Evolutionary conservation across 2,888 invertebrate species (phyloP), one percentile per base, ranked within the genome.

Genomic region (Panorpa germanica): DNA sequence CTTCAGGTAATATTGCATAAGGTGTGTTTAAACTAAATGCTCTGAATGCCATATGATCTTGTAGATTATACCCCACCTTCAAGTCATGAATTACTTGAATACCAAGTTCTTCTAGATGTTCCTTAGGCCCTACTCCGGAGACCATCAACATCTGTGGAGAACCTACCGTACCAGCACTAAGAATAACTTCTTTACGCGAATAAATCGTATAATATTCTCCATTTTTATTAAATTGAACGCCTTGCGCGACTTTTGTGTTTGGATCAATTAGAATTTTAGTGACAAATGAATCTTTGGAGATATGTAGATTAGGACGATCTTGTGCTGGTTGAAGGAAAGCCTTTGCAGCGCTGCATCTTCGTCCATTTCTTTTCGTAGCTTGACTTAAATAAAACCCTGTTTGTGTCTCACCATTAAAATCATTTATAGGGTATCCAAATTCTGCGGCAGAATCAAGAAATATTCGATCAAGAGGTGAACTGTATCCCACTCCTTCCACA

Each of bases 61-160:
- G 62, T 6, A 68, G 49, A 40, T 66, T 65, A 32, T 52, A 43
- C 3, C 67, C 68, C 1, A 68, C 67, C 38, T 55, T 53, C 12
- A 62, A 41, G 42, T 64, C 52, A 20, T 36, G 47, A 3, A 63
- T 37, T 1, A 55, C 45, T 1, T 54, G 43, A n/a, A n/a, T n/a
- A n/a, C n/a, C n/a, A n/a, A n/a, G n/a, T n/a, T n/a, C n/a, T n/a
- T n/a, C n/a, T n/a, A n/a, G n/a, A n/a, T n/a, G n/a, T n/a, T n/a
- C n/a, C 28, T 45, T 47, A 0, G 65, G 66, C 0, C 68, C 68
- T 7, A 74, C 55, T 2, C 76, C 76, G 1, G 72, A 73, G 9
- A 75, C 47, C 65, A 75, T 63, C 23, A 78, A 50, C 4, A 78
- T 41, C 43, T 77, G 72, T 0, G 76, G 70, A 2, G 67, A 62